phyloP scores from a whole-genome alignment of 2,113 vertebrate genomes.

The Oreotragus oreotragus region DNA sequence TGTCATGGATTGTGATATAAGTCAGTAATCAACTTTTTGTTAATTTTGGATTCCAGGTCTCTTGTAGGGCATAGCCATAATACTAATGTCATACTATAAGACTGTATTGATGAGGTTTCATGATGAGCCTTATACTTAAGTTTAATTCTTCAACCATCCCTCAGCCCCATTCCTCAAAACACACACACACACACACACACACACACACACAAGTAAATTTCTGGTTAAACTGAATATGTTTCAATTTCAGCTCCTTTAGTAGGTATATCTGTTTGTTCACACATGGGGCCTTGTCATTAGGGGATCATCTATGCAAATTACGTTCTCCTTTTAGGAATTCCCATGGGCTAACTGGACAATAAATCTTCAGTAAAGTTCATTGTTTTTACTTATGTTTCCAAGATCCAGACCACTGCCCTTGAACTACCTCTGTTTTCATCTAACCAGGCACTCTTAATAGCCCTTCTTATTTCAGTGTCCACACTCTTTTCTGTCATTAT shows the following conservation, averaged over 20 bases:
- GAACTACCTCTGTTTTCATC: neutral
- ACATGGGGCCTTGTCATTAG: neutral
- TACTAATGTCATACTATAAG: neutral
- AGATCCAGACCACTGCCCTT: neutral
- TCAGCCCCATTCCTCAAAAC: accelerated
- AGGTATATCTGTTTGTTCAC: neutral
- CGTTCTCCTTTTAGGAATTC: neutral
- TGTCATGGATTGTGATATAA: neutral
- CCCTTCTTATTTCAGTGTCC: neutral
- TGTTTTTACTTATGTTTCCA: neutral
- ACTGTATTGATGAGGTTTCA: neutral
- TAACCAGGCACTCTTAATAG: neutral
- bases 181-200: neutral
- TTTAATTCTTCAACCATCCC: neutral
- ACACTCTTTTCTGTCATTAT: neutral
- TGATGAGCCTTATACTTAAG: neutral
- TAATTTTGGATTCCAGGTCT: neutral
- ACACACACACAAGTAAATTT: neutral
- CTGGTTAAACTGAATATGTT: neutral
- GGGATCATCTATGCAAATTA: neutral
- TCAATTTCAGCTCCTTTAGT: neutral
- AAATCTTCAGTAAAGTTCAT: neutral
- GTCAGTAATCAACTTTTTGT: neutral
- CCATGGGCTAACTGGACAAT: too few species aligned
- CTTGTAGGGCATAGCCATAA: neutral